Percentiles rank a stretch among this genome's conserved stretches.
Evolutionary conservation across 2,113 vertebrate genomes (phyloP).

Genomic region (Gavialis gangeticus): DNA sequence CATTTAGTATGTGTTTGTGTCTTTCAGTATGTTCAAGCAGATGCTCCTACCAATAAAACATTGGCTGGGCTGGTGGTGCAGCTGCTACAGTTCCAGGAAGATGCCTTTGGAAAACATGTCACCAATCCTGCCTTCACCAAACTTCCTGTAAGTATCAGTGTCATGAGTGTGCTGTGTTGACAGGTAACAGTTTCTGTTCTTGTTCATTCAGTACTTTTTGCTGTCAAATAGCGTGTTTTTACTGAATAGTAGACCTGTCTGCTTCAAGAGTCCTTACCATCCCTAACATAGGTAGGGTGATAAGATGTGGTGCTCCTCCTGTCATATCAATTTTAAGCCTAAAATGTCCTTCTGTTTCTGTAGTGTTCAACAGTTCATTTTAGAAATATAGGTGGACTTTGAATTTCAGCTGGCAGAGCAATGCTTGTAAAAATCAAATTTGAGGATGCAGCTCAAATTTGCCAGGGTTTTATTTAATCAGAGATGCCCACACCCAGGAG

Average conservation of each 20-base stretch:
- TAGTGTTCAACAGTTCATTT: background rate
- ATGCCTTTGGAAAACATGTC: slow-evolving; percentile 95
- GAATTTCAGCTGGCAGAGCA: background rate
- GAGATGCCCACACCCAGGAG: background rate
- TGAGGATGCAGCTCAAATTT: background rate
- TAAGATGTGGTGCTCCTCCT: background rate
- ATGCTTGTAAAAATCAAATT: background rate
- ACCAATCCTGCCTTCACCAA: slow-evolving; percentile 98
- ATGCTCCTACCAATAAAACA: slow-evolving; percentile 95
- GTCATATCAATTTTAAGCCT: fast-evolving
- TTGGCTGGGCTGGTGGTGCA: slow-evolving; percentile 94
- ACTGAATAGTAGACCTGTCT: fast-evolving
- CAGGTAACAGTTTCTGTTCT: background rate
- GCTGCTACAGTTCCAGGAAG: slow-evolving; percentile 98
- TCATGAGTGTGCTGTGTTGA: fast-evolving
- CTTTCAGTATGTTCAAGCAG: slow-evolving; percentile 93
- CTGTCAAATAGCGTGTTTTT: fast-evolving
- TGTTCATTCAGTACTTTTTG: fast-evolving
- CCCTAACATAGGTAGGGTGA: too few relatives aligned
- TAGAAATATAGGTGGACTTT: background rate
- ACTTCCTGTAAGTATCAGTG: slow-evolving; percentile 88
- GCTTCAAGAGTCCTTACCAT: too few relatives aligned
- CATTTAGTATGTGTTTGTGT: slow-evolving; percentile 14
- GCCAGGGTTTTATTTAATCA: background rate
- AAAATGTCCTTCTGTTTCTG: background rate